Evolutionary conservation across 2,888 invertebrate genomes (phyloP).

Genomic region (Cheilosia soror): DNA sequence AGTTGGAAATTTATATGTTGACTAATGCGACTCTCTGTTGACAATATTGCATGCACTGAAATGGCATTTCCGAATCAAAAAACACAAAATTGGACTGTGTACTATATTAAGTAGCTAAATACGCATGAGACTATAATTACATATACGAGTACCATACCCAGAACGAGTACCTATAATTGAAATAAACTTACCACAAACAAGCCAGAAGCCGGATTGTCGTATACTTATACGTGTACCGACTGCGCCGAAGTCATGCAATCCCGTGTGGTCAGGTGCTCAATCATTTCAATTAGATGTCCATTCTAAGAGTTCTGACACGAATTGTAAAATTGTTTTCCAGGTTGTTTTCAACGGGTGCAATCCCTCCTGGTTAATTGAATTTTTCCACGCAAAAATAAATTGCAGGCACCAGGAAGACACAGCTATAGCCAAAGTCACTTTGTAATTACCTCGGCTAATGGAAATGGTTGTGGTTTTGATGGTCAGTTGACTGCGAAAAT

Average conservation of each 20-base stretch:
- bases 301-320: conserved; percentile 72
- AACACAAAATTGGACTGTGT: not conserved
- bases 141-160: not conserved
- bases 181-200: conserved; percentile 54
- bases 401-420: conserved; percentile 58
- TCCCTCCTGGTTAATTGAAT: conserved; percentile 68
- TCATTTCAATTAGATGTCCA: conserved; percentile 72
- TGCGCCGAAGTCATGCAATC: conserved; percentile 50
- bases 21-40: not conserved
- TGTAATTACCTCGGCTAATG: conserved; percentile 67
- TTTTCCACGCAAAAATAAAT: conserved; percentile 73
- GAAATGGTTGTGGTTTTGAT: conserved; percentile 68
- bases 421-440: conserved; percentile 24
- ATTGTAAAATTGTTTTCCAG: conserved; percentile 61
- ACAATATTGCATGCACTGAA: not conserved
- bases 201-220: conserved; percentile 63
- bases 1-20: not conserved
- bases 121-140: conserved; percentile 25
- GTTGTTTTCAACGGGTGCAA: conserved; percentile 10
- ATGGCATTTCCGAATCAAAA: not conserved
- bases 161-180: conserved; percentile 4
- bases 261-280: conserved; percentile 73
- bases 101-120: not conserved
- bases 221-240: not conserved
- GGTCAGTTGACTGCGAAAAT: conserved; percentile 73